Conservation (phyloP, 2,113 vertebrate genomes). For the Cottus gobio region DNA sequence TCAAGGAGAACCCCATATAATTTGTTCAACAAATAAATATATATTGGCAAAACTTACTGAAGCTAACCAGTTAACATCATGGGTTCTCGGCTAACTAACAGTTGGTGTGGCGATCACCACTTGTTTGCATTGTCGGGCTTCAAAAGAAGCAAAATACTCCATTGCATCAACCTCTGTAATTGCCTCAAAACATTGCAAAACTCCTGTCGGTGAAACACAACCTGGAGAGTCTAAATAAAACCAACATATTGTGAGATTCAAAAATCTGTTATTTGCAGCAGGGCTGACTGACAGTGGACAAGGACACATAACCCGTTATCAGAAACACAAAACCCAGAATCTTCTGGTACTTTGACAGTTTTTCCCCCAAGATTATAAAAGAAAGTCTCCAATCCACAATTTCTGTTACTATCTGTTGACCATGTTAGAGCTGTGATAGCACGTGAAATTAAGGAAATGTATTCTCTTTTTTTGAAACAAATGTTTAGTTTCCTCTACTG, state of each 20-base stretch:
- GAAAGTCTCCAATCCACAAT: not conserved
- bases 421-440: not conserved
- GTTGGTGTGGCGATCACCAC: not conserved
- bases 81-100: not conserved
- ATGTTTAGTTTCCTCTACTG: not conserved
- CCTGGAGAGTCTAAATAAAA: not conserved
- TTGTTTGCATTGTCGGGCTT: not conserved
- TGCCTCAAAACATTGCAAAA: not conserved
- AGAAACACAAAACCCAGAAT: not conserved
- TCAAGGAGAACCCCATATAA: not conserved
- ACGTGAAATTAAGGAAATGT: not conserved
- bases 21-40: not conserved
- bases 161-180: not conserved
- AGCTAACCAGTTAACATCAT: not conserved
- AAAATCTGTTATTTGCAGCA: not conserved
- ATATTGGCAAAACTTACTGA: not conserved
- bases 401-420: not conserved
- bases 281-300: not conserved
- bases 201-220: not conserved
- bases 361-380: not conserved
- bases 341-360: not conserved
- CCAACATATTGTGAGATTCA: not conserved
- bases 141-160: not conserved
- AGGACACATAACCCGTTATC: constrained; percentile 9
- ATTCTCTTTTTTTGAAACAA: not conserved